Base-by-base conservation (phyloP, 2,888 invertebrate species). In the Pherbina coryleti region DNA sequence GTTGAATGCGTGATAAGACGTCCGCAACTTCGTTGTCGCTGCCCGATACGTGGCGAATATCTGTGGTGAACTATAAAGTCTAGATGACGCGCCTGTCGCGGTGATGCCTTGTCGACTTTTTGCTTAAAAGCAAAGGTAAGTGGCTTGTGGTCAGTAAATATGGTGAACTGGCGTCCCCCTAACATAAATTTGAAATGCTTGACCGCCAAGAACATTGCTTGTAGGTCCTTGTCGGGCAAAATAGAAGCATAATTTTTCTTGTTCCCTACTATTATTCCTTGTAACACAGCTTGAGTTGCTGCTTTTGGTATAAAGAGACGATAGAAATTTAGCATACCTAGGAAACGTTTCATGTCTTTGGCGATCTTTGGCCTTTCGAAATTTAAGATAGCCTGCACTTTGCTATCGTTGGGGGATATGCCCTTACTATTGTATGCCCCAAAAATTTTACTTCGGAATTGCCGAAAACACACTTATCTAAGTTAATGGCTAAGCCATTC, bases 161-260 rank as follows among this genome's bases (percentile, higher is more conserved):
- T 81, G 4, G 51, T 55, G 64, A 72, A 74, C 28, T 51, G 11
- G 7, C 77, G 71, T 19, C 80, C 78, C 51, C 70, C 72, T 37
- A 62, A 11, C 49, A 73, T 60, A n/a, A 25, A 22, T 17, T 85
- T 80, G 78, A 89, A 90, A 76, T 88, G 80, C 67, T 84, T 83
- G 0, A 89, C 81, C 0, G 86, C 84, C 37, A 82, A 79, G 72
- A 88, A 89, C 0, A 88, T 86, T 0, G 87, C 88, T 5, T 88
- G 4, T 79, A 90, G 83, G 79, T 89, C 88, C 7, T 87, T 49
- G 76, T 90, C 88, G 0, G 19, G 28, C 19, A 82, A 9, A 25
- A 57, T 49, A 8, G 80, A 81, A 19, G 8, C 22, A 44, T 82
- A 80, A 25, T 83, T 81, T 25, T 80, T 83, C 53, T 51, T 14